phyloP scores from a whole-genome alignment of 2,113 vertebrate genomes.

The Platysteira castanea region DNA sequence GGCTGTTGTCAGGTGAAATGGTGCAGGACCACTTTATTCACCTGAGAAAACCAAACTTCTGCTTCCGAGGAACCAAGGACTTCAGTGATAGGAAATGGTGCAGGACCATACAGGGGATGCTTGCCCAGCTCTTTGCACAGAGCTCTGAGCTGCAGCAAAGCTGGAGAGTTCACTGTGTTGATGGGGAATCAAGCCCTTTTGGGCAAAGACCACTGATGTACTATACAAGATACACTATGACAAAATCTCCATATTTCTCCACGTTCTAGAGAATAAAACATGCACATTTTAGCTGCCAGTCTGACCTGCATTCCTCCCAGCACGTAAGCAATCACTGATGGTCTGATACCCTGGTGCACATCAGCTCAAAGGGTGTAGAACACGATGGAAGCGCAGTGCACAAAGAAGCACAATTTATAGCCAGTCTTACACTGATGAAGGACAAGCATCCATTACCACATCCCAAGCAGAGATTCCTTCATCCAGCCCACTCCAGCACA shows the following conservation, averaged over 20 bases:
- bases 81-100: neutral
- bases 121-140: neutral
- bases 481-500: neutral
- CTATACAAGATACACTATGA: neutral
- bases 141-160: neutral
- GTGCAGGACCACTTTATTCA: no score
- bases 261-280: neutral
- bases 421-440: neutral
- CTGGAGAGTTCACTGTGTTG: neutral
- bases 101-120: fast-evolving
- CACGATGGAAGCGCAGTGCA: neutral
- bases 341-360: neutral
- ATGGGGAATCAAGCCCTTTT: neutral
- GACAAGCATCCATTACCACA: neutral
- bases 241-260: neutral
- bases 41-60: neutral
- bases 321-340: fast-evolving
- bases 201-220: neutral
- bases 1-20: no score
- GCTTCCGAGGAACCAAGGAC: neutral
- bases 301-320: neutral
- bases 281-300: neutral
- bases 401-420: neutral
- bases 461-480: neutral
- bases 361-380: neutral